Conservation (phyloP, 2,888 invertebrate species). For the Tribolium freemani region DNA sequence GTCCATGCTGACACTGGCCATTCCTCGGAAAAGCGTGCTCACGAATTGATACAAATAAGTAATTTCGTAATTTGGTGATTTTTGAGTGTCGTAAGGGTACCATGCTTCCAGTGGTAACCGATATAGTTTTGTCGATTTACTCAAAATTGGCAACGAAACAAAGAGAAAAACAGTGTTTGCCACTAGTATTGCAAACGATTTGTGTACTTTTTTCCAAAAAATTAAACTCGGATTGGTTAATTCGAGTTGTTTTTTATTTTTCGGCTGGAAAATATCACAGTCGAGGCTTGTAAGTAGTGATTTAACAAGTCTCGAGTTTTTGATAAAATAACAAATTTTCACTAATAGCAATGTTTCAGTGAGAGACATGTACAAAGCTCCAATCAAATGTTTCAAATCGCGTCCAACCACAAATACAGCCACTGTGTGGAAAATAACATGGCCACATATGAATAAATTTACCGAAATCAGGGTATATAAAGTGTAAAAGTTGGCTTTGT, state of each 20-base stretch:
- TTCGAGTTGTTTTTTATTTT: background rate
- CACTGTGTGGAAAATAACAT: conserved; percentile 4
- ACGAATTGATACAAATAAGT: conserved; percentile 39
- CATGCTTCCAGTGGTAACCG: conserved; percentile 16
- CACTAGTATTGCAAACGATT: background rate
- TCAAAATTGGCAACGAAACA: conserved; percentile 1
- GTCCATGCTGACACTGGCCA: conserved; percentile 14
- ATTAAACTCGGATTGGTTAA: background rate
- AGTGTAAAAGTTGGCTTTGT: background rate
- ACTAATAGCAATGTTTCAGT: background rate
- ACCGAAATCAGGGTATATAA: background rate
- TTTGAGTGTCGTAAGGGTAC: conserved; percentile 34
- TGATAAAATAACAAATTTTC: background rate
- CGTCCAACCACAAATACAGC: background rate
- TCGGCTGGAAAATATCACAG: conserved; percentile 1
- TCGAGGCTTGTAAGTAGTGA: background rate
- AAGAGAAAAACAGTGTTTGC: background rate
- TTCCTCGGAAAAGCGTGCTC: background rate
- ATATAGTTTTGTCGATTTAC: background rate
- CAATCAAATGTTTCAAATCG: background rate
- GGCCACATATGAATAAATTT: background rate
- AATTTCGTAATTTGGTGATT: conserved; percentile 35
- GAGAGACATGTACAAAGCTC: background rate
- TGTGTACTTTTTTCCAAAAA: background rate
- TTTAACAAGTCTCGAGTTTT: background rate